A percentile compares a stretch with the other conserved stretches of the same genome.
Evolutionary conservation across 2,113 vertebrate species (phyloP).

Genomic region (Gallinago jamesoni): DNA sequence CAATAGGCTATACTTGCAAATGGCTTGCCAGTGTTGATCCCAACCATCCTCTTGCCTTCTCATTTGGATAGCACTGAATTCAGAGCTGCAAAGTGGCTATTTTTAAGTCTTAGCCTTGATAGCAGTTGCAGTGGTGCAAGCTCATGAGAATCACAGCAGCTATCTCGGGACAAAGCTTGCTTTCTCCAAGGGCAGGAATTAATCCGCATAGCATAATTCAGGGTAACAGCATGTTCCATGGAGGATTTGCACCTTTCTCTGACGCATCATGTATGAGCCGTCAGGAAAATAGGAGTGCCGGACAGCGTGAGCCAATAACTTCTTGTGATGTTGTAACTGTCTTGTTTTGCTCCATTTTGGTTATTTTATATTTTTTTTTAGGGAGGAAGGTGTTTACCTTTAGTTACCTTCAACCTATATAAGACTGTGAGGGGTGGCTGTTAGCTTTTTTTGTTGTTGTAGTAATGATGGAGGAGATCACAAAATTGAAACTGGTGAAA

Average conservation of each 20-base stretch:
- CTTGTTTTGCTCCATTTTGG: conserved; percentile 10
- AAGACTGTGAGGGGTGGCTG: background rate
- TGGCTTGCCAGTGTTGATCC: background rate
- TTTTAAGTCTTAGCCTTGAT: background rate
- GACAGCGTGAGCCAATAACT: background rate
- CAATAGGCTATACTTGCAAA: background rate
- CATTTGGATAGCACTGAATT: background rate
- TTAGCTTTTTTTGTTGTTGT: background rate
- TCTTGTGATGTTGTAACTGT: conserved; percentile 41
- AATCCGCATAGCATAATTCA: background rate
- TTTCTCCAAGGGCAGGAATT: background rate
- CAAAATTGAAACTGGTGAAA: background rate
- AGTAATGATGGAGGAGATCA: background rate
- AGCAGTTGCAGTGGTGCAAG: background rate
- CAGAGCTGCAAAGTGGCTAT: background rate
- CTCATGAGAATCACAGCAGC: background rate
- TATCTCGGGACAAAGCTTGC: background rate
- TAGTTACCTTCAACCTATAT: background rate
- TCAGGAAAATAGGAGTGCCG: background rate
- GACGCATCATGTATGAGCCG: background rate
- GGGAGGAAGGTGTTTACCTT: background rate
- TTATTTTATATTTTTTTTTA: background rate
- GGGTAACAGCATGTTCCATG: background rate
- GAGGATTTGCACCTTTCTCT: background rate
- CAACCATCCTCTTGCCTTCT: background rate